These are phyloP conservation scores for Aromia moschata DNA, from an alignment of 2,888 invertebrate species.

Conservation along the genomic window DNA sequence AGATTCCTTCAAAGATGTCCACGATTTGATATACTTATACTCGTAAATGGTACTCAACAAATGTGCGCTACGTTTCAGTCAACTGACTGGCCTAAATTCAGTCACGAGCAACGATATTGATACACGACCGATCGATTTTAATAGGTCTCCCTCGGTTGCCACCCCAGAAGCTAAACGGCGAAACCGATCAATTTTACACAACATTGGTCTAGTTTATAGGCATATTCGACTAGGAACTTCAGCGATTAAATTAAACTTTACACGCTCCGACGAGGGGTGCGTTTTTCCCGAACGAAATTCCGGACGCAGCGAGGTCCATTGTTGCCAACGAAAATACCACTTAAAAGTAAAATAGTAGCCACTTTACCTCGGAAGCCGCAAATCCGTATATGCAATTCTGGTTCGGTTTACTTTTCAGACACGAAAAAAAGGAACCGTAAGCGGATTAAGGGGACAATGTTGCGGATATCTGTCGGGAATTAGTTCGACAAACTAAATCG, in stretches of 20 bases:
- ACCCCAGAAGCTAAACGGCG: slow-evolving; percentile 44
- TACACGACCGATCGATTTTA: slow-evolving; percentile 42
- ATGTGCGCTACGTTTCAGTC: too few relatives aligned
- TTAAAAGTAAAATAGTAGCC: slow-evolving; percentile 43
- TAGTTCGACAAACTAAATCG: slow-evolving; percentile 31
- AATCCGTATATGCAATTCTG: slow-evolving; percentile 43
- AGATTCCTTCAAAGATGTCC: too few relatives aligned
- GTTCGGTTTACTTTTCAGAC: slow-evolving; percentile 38
- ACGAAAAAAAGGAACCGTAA: slow-evolving; percentile 41
- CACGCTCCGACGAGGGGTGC: slow-evolving; percentile 19
- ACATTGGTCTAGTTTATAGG: slow-evolving; percentile 57
- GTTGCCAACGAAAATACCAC: slow-evolving; percentile 51
- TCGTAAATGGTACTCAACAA: too few relatives aligned
- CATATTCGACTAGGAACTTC: slow-evolving; percentile 51
- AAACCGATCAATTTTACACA: slow-evolving; percentile 63
- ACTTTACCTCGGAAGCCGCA: slow-evolving; percentile 38
- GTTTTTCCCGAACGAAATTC: slow-evolving; percentile 39
- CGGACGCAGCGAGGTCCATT: too few relatives aligned
- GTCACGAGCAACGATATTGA: slow-evolving; percentile 9
- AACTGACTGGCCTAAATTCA: too few relatives aligned
- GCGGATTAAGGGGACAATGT: slow-evolving; percentile 51
- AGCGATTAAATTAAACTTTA: slow-evolving; percentile 48
- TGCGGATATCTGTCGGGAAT: slow-evolving; percentile 45
- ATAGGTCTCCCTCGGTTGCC: slow-evolving; percentile 32
- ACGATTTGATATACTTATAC: too few relatives aligned